phyloP scores from a whole-genome alignment of 2,113 vertebrate species.

The Scartelaos histophorus region DNA sequence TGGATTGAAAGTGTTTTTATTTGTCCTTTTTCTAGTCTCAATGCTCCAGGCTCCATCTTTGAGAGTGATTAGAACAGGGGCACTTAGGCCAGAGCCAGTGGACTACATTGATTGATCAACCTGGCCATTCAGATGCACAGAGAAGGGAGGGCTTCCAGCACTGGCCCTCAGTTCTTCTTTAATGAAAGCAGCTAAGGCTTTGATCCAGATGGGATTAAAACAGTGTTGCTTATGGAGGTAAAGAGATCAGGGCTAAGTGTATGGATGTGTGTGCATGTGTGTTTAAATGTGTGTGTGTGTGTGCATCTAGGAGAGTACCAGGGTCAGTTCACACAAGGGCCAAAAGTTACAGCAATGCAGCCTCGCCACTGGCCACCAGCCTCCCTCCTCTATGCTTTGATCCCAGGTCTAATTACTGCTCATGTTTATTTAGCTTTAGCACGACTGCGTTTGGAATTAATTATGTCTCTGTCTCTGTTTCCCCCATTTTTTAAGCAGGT shows the following conservation, averaged over 20 bases:
- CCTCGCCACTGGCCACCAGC: constrained; percentile 7
- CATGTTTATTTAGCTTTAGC: constrained; percentile 17
- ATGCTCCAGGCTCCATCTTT: constrained; percentile 44
- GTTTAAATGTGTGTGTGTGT: neutral
- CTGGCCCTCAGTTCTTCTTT: constrained; percentile 50
- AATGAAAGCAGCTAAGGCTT: constrained; percentile 76
- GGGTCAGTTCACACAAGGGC: constrained; percentile 22
- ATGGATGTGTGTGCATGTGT: too few relatives aligned
- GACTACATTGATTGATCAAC: constrained; percentile 73
- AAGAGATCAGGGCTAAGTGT: constrained; percentile 54
- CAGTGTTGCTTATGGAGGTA: constrained; percentile 64
- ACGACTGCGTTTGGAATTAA: neutral
- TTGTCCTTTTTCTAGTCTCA: constrained; percentile 26
- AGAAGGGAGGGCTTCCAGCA: constrained; percentile 46
- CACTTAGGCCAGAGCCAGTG: constrained; percentile 55
- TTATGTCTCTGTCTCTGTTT: constrained; percentile 15
- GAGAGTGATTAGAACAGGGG: constrained; percentile 66
- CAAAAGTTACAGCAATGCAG: constrained; percentile 4
- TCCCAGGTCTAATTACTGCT: constrained; percentile 22
- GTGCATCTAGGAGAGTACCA: neutral
- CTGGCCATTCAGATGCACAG: constrained; percentile 55
- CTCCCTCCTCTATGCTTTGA: constrained; percentile 20
- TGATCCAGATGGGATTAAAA: constrained; percentile 77
- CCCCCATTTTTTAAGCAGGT: constrained; percentile 1
- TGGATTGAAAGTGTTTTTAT: constrained; percentile 45